phyloP scores from a whole-genome alignment of 2,113 vertebrate genomes.

The Mirounga angustirostris region DNA sequence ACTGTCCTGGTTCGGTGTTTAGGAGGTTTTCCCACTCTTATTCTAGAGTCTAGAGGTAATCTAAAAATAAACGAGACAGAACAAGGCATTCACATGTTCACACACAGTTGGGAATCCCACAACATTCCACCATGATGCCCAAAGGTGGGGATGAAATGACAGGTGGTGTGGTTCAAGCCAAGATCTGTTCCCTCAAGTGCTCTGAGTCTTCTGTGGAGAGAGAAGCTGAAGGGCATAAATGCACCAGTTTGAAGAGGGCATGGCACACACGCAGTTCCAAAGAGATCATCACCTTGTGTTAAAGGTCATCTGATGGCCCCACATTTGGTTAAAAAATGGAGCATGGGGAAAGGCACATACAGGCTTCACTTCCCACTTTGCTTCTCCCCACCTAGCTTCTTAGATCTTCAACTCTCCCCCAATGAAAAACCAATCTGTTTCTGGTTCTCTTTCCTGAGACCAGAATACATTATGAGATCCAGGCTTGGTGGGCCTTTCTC shows the following conservation, averaged over 20 bases:
- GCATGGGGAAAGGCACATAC: too few relatives aligned
- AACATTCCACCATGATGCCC: not conserved
- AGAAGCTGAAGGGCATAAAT: not conserved
- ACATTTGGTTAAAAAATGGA: not conserved
- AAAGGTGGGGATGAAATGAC: not conserved
- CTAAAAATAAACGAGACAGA: not conserved
- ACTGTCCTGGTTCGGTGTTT: not conserved
- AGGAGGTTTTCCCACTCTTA: not conserved
- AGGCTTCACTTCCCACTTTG: not conserved
- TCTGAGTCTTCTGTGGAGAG: not conserved
- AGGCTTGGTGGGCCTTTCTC: not conserved
- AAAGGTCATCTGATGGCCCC: not conserved
- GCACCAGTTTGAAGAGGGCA: not conserved
- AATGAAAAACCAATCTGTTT: not conserved
- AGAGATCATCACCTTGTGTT: too few relatives aligned
- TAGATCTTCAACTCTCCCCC: too few relatives aligned
- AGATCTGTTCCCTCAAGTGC: not conserved
- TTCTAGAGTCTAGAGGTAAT: not conserved
- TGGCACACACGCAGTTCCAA: not conserved
- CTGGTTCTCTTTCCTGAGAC: not conserved
- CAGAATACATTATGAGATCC: not conserved
- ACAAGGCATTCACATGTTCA: not conserved
- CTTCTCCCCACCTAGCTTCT: not conserved
- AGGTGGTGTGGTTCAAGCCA: accelerated
- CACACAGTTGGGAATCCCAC: not conserved